phyloP scores from a whole-genome alignment of 2,797 vertebrate species.

The Rachycentron canadum region DNA sequence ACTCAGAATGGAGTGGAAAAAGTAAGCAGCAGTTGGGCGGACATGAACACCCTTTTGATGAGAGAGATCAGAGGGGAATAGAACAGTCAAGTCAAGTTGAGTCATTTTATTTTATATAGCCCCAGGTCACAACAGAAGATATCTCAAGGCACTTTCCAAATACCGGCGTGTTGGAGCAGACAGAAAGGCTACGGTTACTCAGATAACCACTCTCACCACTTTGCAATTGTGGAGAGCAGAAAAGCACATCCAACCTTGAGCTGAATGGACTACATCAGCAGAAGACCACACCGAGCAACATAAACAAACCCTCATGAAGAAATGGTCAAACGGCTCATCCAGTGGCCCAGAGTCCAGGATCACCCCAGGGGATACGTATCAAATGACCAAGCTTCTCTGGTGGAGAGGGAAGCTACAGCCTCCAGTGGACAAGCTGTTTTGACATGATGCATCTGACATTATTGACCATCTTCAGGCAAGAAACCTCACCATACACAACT shows the following conservation, averaged over 20 bases:
- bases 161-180: no score
- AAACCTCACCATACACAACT: slow-evolving; percentile 29
- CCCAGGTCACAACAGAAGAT: no score
- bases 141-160: no score
- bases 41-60: no score
- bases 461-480: slow-evolving; percentile 51
- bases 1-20: no score
- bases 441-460: slow-evolving; percentile 45
- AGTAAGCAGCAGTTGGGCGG: no score
- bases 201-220: no score
- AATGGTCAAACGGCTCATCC: slow-evolving; percentile 1
- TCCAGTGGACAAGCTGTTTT: slow-evolving; percentile 25
- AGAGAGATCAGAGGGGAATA: no score
- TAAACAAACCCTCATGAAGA: neutral
- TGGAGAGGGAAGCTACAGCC: neutral
- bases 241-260: neutral
- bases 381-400: slow-evolving; percentile 6
- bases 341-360: neutral
- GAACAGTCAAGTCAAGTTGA: no score
- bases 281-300: neutral
- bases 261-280: no score
- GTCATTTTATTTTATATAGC: no score
- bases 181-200: no score
- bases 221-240: neutral
- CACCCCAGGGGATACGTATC: neutral